Evolutionary conservation across 1,140 invertebrate species (phyloP).

Genomic region (Aradophagus sp.): DNA sequence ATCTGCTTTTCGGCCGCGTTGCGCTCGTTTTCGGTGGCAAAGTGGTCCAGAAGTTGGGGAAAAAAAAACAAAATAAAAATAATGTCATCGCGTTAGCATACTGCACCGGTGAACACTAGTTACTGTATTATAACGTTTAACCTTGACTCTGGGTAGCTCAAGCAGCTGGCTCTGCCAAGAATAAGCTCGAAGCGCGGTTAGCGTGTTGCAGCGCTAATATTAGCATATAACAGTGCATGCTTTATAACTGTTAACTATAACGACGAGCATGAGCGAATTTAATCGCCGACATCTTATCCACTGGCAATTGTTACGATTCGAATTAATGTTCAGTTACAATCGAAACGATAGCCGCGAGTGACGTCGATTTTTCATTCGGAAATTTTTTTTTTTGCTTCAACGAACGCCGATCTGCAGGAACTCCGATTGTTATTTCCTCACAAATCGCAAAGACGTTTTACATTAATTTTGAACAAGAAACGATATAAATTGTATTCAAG

Average conservation of each 20-base stretch:
- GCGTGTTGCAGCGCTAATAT: slow-evolving; percentile 71
- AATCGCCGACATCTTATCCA: slow-evolving; percentile 51
- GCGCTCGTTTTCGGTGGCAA: slow-evolving; percentile 9
- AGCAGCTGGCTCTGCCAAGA: slow-evolving; percentile 65
- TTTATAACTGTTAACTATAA: slow-evolving; percentile 63
- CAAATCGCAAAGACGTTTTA: no score
- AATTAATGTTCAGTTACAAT: slow-evolving; percentile 12
- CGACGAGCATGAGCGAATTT: slow-evolving; percentile 48
- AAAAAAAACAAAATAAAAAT: slow-evolving; percentile 39
- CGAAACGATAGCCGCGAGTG: not conserved
- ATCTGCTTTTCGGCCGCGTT: slow-evolving; percentile 24
- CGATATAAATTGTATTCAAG: no score
- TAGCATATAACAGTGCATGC: slow-evolving; percentile 65
- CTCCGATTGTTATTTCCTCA: no score
- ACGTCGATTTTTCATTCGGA: no score
- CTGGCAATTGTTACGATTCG: slow-evolving; percentile 10
- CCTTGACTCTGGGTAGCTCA: slow-evolving; percentile 72
- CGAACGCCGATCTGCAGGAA: no score
- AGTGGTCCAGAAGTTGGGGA: not conserved
- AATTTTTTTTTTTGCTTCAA: no score
- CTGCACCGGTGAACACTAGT: slow-evolving; percentile 42
- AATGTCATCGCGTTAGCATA: slow-evolving; percentile 19
- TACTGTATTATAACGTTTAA: slow-evolving; percentile 67
- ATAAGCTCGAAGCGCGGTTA: slow-evolving; percentile 66
- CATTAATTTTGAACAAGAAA: no score